Evolutionary conservation across 2,888 invertebrate species (phyloP), one percentile per base, ranked within the genome.

Genomic region (Drosophila prostipennis): DNA sequence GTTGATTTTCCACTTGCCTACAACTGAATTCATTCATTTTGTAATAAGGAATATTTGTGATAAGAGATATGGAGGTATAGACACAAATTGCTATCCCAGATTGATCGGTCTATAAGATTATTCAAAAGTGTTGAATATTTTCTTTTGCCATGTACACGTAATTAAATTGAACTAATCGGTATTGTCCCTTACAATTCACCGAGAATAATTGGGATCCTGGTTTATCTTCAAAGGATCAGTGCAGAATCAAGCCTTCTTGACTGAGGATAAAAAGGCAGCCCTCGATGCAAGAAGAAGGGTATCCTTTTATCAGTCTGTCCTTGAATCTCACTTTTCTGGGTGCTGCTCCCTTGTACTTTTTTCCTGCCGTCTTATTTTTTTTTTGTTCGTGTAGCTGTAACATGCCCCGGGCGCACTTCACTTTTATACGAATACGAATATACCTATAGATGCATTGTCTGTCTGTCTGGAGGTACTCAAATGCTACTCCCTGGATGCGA

Each of bases 381-480:
- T 23, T n/a, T 43, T 53, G 23, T 23, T 59, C 23, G 19, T 59
- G 57, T 46, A n/a, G 57, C 46, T 48, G 52, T 71, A 42, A 42
- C 69, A 59, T 64, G 67, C 64, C 59, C 45, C 49, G 64, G 64
- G 67, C 68, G 77, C 82, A 89, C 84, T 85, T 89, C 87, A 84
- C 78, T 87, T 89, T 89, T 81, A 89, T 87, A 37, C 63, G 36
- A 32, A 53, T 14, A 45, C 45, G 6, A 6, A 6, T 13, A 13
- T 16, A 32, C 14, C 14, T 29, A 53, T 34, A 29, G 13, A 40
- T 73, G 73, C 81, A 78, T 88, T 87, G 82, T 84, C 85, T 87
- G 84, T 75, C 52, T 69, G 69, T 72, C 72, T 74, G 79, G 84
- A 84, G 89, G 68, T 71, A 86, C 87, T 87, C 86, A 87, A 85